These are phyloP conservation scores for Plecotus auritus DNA, from an alignment of 2,113 vertebrate species.

Conservation along the genomic window DNA sequence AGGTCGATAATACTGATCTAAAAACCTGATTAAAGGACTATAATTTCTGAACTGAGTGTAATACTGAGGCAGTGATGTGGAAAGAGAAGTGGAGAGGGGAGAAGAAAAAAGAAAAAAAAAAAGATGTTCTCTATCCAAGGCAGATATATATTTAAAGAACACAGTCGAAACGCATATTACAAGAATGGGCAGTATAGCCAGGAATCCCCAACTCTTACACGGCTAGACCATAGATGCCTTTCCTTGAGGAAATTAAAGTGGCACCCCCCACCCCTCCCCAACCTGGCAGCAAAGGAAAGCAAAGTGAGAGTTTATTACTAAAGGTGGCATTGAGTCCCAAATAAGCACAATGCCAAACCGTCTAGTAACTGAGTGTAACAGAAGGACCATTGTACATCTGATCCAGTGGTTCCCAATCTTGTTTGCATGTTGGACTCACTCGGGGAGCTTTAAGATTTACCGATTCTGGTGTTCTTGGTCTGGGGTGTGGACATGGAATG, in stretches of 20 bases:
- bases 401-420: background rate
- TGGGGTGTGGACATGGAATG: background rate
- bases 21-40: slow-evolving; percentile 50
- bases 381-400: background rate
- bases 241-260: background rate
- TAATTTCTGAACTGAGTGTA: slow-evolving; percentile 8
- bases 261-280: background rate
- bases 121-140: background rate
- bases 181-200: background rate
- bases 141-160: background rate
- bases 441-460: background rate
- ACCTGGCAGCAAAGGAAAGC: background rate
- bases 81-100: background rate
- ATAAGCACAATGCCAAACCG: background rate
- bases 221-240: background rate
- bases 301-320: background rate
- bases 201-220: background rate
- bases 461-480: background rate
- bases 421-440: background rate
- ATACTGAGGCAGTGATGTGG: background rate
- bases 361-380: background rate
- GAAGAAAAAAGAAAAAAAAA: background rate
- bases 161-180: background rate
- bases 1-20: slow-evolving; percentile 21
- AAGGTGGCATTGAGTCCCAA: background rate